Evolutionary conservation across 2,797 vertebrate species (phyloP).

Genomic region (Melanotaenia boesemani): DNA sequence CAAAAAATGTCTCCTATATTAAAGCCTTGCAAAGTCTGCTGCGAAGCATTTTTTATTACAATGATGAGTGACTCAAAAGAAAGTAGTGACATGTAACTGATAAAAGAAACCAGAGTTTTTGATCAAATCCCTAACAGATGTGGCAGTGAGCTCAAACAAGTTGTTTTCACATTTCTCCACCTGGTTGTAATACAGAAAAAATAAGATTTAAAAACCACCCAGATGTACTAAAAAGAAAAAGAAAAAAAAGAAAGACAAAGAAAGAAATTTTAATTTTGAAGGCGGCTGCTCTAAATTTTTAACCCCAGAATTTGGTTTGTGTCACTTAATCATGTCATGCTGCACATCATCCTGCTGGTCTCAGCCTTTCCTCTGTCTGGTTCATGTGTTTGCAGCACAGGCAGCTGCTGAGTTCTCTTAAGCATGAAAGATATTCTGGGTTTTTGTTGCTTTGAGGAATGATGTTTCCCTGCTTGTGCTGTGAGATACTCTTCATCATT

Average conservation of each 20-base stretch:
- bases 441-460: slow-evolving; percentile 17
- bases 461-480: slow-evolving; percentile 49
- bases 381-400: slow-evolving; percentile 24
- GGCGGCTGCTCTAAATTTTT: slow-evolving; percentile 34
- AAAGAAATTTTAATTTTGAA: slow-evolving; percentile 44
- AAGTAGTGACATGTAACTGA: slow-evolving; percentile 35
- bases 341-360: background rate
- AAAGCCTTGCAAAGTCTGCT: slow-evolving; percentile 7
- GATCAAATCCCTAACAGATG: slow-evolving; percentile 52
- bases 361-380: slow-evolving; percentile 32
- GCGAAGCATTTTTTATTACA: slow-evolving; percentile 43
- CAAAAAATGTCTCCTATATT: background rate
- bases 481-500: slow-evolving; percentile 40
- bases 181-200: slow-evolving; percentile 55
- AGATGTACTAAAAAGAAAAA: slow-evolving; percentile 65
- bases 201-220: slow-evolving; percentile 66
- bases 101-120: slow-evolving; percentile 53
- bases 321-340: slow-evolving; percentile 19
- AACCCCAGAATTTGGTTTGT: slow-evolving; percentile 20
- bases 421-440: slow-evolving; percentile 28
- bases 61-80: slow-evolving; percentile 34
- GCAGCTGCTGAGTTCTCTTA: slow-evolving; percentile 5
- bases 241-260: slow-evolving; percentile 16
- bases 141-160: slow-evolving; percentile 42
- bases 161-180: slow-evolving; percentile 48